Base-by-base conservation (phyloP, 1,140 invertebrate species). In the Physella acuta region DNA sequence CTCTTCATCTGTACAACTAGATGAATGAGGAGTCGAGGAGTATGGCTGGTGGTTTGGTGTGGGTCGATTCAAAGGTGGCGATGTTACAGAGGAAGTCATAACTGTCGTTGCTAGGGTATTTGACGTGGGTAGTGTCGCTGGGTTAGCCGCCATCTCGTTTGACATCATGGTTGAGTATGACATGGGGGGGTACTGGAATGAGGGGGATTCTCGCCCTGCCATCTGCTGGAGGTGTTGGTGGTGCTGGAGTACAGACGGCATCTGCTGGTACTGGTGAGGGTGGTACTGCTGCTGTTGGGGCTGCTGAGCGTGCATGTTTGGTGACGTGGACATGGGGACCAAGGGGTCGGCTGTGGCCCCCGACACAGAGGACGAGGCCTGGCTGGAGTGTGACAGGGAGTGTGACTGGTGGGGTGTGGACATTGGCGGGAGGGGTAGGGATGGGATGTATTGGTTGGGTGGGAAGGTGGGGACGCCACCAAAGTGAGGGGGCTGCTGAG, bases 381-480 rank as follows among this genome's bases (percentile, higher is more conserved):
- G 62, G 49, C 62, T 64, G 1, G 62, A 64, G 62, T 64, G 62
- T 1, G 62, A 64, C 26, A 26, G 51, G n/a, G 62, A 64, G 30
- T 51, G 62, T 1, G 62, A 51, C 17, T 52, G 62, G 11, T 39
- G 62, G 1, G 62, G 49, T 17, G 30, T 49, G 44, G 62, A 34
- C 28, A 28, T 26, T 4, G 62, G 62, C 3, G 62, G 24, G 2
- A 52, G 39, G 1, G 62, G 44, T 17, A 52, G 26, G 20, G 62
- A 64, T n/a, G 62, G 26, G 1, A 64, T 31, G 28, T 64, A 64
- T 20, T 64, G 62, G 49, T 52, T 64, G 2, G 62, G 62, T 49
- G 62, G 62, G 62, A 49, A 64, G 2, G 62, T 64, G 16, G 62
- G 62, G 11, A 64, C 62, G 11, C 62, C 62, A 28, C 62, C 62